phyloP scores from a whole-genome alignment of 2,888 invertebrate genomes.

The Drosophila demipolita region DNA sequence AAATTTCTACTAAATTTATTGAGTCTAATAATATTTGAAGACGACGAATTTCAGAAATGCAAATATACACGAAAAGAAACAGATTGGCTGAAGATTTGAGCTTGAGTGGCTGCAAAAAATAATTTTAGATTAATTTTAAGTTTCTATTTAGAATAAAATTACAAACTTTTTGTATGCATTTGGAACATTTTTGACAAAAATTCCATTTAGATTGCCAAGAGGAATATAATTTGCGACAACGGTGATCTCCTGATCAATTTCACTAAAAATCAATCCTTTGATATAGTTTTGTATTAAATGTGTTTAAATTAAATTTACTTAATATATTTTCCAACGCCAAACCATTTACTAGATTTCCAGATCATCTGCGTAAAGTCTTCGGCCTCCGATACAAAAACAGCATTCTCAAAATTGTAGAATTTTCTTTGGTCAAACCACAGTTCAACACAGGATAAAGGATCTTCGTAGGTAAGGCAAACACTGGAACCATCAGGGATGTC shows the following conservation, averaged over 20 bases:
- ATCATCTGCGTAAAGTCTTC: slow-evolving; percentile 14
- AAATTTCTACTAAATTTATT: not conserved
- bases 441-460: not conserved
- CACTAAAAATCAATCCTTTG: not conserved
- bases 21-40: not conserved
- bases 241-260: not conserved
- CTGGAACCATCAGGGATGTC: not conserved
- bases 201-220: not conserved
- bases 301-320: not conserved
- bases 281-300: not conserved
- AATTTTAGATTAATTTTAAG: not conserved
- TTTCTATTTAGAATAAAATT: not conserved
- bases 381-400: not conserved
- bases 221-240: slow-evolving; percentile 8
- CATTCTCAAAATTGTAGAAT: not conserved
- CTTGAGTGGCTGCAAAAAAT: not conserved
- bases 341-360: not conserved
- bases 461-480: not conserved
- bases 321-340: not conserved
- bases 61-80: not conserved
- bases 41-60: not conserved
- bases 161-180: not conserved
- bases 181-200: not conserved
- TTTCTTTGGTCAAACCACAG: not conserved
- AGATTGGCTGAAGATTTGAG: not conserved